These are phyloP conservation scores for Nomada ruficornis DNA, from an alignment of 2,888 invertebrate species.

Conservation along the genomic window DNA sequence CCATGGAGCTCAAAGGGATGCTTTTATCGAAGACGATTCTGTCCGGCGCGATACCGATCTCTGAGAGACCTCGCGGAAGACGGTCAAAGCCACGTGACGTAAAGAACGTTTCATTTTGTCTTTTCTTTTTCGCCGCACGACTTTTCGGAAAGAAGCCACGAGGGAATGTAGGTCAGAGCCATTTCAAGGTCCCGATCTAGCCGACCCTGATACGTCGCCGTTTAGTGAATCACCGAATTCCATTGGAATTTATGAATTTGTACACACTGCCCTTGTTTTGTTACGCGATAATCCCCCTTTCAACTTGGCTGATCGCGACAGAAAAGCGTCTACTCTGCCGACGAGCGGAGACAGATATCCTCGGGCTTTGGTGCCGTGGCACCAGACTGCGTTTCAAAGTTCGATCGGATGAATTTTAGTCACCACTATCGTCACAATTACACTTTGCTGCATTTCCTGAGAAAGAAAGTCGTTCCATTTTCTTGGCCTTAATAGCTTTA, in stretches of 20 bases:
- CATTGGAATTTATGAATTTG: slow-evolving; percentile 44
- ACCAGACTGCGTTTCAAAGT: background rate
- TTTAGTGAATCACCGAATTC: slow-evolving; percentile 55
- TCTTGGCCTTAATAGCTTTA: too few relatives aligned
- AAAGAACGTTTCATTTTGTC: background rate
- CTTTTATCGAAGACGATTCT: slow-evolving; percentile 20
- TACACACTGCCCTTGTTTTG: slow-evolving; percentile 5
- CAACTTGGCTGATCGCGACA: background rate
- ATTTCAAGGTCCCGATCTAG: slow-evolving; percentile 66
- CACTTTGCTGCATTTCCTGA: too few relatives aligned
- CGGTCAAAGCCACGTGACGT: slow-evolving; percentile 64
- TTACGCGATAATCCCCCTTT: background rate
- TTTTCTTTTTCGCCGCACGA: slow-evolving; percentile 16
- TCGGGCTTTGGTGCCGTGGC: background rate
- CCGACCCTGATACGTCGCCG: slow-evolving; percentile 40
- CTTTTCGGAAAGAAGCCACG: slow-evolving; percentile 43
- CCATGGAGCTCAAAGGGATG: slow-evolving; percentile 58
- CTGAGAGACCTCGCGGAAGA: slow-evolving; percentile 42
- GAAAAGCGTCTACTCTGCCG: slow-evolving; percentile 14
- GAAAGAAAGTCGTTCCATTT: too few relatives aligned
- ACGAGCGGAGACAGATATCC: slow-evolving; percentile 21
- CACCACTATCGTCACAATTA: too few relatives aligned
- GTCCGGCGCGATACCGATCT: background rate
- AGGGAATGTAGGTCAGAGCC: slow-evolving; percentile 53
- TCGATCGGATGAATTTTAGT: too few relatives aligned